Percentiles rank a stretch among this genome's conserved stretches.
Conservation (phyloP, 2,888 invertebrate genomes). For the Metalampra italica region DNA sequence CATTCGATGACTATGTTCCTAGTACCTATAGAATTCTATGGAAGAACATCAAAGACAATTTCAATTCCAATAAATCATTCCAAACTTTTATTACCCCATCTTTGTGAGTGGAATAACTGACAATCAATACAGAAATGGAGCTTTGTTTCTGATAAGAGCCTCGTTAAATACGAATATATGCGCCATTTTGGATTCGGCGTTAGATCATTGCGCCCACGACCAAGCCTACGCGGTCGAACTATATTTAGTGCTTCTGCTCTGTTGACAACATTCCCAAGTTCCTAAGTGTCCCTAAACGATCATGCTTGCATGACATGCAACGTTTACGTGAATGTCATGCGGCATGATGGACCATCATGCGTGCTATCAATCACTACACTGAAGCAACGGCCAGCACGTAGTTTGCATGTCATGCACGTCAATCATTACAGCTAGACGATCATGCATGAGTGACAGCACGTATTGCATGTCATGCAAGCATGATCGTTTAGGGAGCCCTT, state of each 20-base stretch:
- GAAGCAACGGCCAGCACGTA: too few relatives aligned
- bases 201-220: constrained; percentile 25
- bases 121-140: background rate
- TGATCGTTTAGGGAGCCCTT: too few relatives aligned
- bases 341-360: too few relatives aligned
- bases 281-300: too few relatives aligned
- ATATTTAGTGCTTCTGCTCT: constrained; percentile 19
- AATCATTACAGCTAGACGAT: too few relatives aligned
- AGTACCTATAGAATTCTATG: background rate
- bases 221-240: constrained; percentile 24
- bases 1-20: too few relatives aligned
- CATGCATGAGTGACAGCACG: too few relatives aligned
- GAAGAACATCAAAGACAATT: background rate
- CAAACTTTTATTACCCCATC: background rate
- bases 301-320: too few relatives aligned
- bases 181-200: constrained; percentile 1
- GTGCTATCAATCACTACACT: too few relatives aligned
- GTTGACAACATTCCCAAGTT: constrained; percentile 23
- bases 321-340: too few relatives aligned
- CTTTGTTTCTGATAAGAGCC: background rate
- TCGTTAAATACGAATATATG: background rate
- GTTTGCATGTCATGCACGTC: too few relatives aligned
- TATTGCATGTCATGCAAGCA: too few relatives aligned
- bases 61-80: background rate
- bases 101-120: background rate